Base-by-base conservation (phyloP, 2,113 vertebrate genomes). In the Raphicerus campestris region DNA sequence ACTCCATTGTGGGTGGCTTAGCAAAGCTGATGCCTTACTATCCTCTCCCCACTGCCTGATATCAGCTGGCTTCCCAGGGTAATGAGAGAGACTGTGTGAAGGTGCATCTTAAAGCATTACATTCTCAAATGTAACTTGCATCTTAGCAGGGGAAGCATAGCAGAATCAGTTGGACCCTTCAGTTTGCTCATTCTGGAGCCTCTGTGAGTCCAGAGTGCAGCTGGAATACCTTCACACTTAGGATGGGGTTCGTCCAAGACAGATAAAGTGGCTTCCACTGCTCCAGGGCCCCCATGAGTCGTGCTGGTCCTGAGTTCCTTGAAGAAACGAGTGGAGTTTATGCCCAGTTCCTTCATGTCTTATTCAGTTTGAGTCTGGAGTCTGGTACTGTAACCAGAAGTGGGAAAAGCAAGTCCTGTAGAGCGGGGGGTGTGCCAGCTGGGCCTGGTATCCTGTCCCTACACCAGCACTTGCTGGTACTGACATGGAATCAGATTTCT, bases 31-130 rank as follows among this genome's bases (percentile, higher is more conserved):
- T 14, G 56, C 30, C 56, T 83, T 24, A 16, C 39, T 19, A 6
- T 51, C 47, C 56, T 75, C 2, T 11, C 26, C 30, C 4, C 1
- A 0, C 2, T 2, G 16, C 35, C 66, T 39, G 66, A 1, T 51
- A 42, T 0, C 56, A 45, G 8, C 30, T 73, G 45, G 39, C 32
- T 45, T 83, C 47, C 17, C 63, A 28, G 22, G 66, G 39, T n/a
- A 58, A 47, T 45, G 13, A 75, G 53, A 58, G 32, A 35, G 63
- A 19, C 9, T 30, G 15, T 35, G 42, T 83, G 35, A 13, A 39
- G 26, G 10, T 10, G 28, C 49, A n/a, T 60, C 86, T 85, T 4
- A 8, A 82, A 81, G 42, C 56, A 6, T n/a, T 47, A 9, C 4
- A 1, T 35, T 11, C 56, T 47, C 4, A 28, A 26, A 66, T 70